Evolutionary conservation across 2,113 vertebrate genomes (phyloP).

Genomic region (Tichodroma muraria): DNA sequence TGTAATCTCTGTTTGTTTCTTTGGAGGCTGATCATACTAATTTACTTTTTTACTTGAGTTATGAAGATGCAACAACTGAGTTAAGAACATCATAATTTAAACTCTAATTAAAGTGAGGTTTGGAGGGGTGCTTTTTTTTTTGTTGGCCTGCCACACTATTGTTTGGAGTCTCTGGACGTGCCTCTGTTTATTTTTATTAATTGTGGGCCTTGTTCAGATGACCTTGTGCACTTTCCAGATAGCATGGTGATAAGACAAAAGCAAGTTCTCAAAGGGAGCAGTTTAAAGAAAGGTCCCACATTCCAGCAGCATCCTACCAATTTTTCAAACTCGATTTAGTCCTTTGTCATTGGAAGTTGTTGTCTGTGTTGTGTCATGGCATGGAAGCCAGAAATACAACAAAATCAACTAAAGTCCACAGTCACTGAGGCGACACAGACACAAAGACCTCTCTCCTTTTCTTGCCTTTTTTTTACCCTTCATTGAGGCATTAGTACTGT

Average conservation of each 20-base stretch:
- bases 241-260: neutral
- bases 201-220: neutral
- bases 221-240: neutral
- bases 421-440: neutral
- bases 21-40: neutral
- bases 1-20: neutral
- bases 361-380: neutral
- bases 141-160: neutral
- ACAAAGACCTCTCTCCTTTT: neutral
- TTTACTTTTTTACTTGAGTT: neutral
- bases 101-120: neutral
- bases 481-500: neutral
- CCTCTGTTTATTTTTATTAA: neutral
- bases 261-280: neutral
- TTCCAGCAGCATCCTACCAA: neutral
- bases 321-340: constrained; percentile 8
- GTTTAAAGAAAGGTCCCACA: neutral
- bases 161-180: neutral
- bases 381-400: neutral
- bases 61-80: neutral
- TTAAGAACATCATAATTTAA: neutral
- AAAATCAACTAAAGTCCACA: neutral
- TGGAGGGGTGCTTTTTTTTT: neutral
- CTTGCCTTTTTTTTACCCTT: neutral
- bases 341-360: neutral